Conservation (phyloP, 2,888 invertebrate genomes). For the Chrysodeixis includens region DNA sequence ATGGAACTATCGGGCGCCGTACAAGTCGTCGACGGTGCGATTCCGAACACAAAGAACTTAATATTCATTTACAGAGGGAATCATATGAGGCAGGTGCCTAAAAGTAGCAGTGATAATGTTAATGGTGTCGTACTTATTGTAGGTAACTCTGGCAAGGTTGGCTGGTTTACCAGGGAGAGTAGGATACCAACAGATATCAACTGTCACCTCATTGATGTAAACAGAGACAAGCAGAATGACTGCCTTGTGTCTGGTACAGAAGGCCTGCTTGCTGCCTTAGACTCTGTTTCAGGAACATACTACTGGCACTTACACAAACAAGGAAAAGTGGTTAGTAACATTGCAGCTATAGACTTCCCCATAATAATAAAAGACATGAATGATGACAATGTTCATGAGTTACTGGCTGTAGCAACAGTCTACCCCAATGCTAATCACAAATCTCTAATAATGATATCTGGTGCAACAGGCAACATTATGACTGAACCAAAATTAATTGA, state of each 20-base stretch:
- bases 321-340: slow-evolving; percentile 84
- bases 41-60: slow-evolving; percentile 91
- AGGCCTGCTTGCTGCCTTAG: slow-evolving; percentile 88
- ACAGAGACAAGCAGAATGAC: slow-evolving; percentile 92
- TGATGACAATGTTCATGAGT: slow-evolving; percentile 92
- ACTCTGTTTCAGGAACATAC: slow-evolving; percentile 87
- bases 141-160: slow-evolving; percentile 91
- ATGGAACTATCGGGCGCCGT: slow-evolving; percentile 92
- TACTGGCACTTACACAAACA: slow-evolving; percentile 90
- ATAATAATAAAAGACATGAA: slow-evolving; percentile 92
- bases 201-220: slow-evolving; percentile 92
- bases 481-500: slow-evolving; percentile 90
- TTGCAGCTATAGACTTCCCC: slow-evolving; percentile 91
- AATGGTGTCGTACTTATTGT: slow-evolving; percentile 92
- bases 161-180: slow-evolving; percentile 92
- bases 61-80: slow-evolving; percentile 93
- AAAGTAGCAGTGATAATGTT: slow-evolving; percentile 82
- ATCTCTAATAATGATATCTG: slow-evolving; percentile 92
- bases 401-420: slow-evolving; percentile 90
- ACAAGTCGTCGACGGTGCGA: slow-evolving; percentile 91
- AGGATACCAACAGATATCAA: slow-evolving; percentile 92
- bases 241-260: slow-evolving; percentile 93
- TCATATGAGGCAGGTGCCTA: slow-evolving; percentile 88
- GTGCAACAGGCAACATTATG: slow-evolving; percentile 91
- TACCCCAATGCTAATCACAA: slow-evolving; percentile 88